A percentile compares a stretch with the other conserved stretches of the same genome.
Evolutionary conservation across 2,888 invertebrate species (phyloP).

Genomic region (Melanargia galathea): DNA sequence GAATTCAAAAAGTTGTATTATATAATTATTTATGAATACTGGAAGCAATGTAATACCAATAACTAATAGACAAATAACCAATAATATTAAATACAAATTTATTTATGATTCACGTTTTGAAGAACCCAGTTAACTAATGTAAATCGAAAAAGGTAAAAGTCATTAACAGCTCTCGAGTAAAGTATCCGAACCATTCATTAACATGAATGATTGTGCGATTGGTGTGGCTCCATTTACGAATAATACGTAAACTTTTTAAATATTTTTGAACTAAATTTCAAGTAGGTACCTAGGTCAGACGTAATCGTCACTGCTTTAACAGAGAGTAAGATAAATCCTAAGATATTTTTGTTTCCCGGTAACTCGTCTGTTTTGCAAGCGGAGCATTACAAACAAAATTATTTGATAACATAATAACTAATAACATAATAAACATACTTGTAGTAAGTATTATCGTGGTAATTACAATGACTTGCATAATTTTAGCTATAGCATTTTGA

Average conservation of each 20-base stretch:
- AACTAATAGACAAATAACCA: neutral
- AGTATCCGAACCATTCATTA: conserved; percentile 23
- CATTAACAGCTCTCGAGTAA: conserved; percentile 13
- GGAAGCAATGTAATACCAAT: neutral
- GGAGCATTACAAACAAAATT: conserved; percentile 5
- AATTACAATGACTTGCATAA: conserved; percentile 2
- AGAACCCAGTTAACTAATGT: conserved; percentile 22
- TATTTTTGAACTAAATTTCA: neutral
- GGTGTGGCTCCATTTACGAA: neutral
- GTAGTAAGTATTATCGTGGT: no score
- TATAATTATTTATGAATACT: neutral
- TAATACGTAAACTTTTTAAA: conserved; percentile 9
- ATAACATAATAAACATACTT: neutral
- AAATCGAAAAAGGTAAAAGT: conserved; percentile 26
- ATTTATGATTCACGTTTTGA: conserved; percentile 21
- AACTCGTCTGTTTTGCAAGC: neutral
- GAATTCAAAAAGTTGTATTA: neutral
- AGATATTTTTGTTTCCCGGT: neutral
- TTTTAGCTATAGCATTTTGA: neutral
- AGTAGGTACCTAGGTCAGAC: neutral
- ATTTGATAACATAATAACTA: neutral
- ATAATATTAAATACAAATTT: conserved; percentile 5
- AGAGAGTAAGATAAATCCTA: no score
- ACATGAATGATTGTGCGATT: conserved; percentile 29
- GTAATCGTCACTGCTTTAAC: no score